These are phyloP conservation scores for Hedya salicella DNA, from an alignment of 2,888 invertebrate species.

Conservation along the genomic window DNA sequence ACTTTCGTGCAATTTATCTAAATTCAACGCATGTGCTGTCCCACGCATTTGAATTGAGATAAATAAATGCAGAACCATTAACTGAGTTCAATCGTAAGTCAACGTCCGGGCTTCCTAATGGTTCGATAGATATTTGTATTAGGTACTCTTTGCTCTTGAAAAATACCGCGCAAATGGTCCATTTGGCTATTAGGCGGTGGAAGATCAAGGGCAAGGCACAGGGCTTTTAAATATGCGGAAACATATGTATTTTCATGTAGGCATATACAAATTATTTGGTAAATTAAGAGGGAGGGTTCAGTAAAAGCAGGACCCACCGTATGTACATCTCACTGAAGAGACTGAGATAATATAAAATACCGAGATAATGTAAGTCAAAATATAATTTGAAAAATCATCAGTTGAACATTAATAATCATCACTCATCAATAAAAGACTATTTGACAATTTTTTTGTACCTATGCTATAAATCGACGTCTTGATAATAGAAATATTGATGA, in stretches of 20 bases:
- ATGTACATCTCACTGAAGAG: no score
- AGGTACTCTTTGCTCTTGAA: conserved; percentile 49
- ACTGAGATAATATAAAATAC: no score
- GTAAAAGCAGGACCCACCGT: no score
- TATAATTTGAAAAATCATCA: no score
- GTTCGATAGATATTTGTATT: conserved; percentile 32
- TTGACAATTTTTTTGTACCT: no score
- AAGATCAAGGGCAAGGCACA: conserved; percentile 38
- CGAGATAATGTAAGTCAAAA: no score
- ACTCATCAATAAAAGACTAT: no score
- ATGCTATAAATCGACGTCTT: no score
- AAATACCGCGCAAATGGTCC: conserved; percentile 49
- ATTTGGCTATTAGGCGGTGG: conserved; percentile 31
- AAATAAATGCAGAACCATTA: conserved; percentile 35
- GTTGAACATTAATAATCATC: no score
- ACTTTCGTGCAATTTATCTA: no score
- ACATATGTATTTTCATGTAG: not conserved
- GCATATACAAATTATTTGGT: not conserved
- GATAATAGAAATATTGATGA: no score
- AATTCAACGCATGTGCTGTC: not conserved
- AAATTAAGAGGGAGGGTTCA: no score
- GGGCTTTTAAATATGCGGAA: conserved; percentile 7
- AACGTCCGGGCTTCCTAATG: conserved; percentile 31
- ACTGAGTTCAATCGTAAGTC: conserved; percentile 25
- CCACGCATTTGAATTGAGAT: not conserved